These are phyloP conservation scores for Anguilla marmorata DNA, from an alignment of 2,797 vertebrate genomes.

Conservation along the genomic window DNA sequence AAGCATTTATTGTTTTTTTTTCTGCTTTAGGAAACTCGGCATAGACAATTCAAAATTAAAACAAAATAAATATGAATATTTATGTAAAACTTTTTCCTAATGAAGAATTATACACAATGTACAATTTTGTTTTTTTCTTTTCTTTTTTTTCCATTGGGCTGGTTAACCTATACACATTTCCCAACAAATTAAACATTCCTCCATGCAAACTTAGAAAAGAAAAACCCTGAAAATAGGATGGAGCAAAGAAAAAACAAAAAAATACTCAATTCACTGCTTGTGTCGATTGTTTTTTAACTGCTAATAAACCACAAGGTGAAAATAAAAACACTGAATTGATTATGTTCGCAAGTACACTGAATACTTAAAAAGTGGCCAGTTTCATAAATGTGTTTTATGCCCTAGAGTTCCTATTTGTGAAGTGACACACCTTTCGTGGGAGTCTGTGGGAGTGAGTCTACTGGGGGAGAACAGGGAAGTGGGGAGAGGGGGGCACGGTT, in stretches of 20 bases:
- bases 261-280: conserved; percentile 65
- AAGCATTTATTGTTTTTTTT: conserved; percentile 73
- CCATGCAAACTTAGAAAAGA: conserved; percentile 83
- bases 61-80: conserved; percentile 98
- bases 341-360: conserved; percentile 65
- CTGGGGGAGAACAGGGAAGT: background rate
- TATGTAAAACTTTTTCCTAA: conserved; percentile 93
- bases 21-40: conserved; percentile 85
- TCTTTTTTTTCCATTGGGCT: conserved; percentile 63
- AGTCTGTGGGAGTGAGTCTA: background rate
- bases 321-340: conserved; percentile 78
- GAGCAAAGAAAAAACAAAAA: conserved; percentile 54
- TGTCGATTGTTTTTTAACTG: conserved; percentile 64
- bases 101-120: conserved; percentile 99
- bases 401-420: conserved; percentile 57
- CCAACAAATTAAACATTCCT: conserved; percentile 78
- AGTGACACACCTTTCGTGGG: conserved; percentile 33
- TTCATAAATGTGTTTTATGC: conserved; percentile 54
- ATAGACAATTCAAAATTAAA: conserved; percentile 89
- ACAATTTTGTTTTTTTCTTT: conserved; percentile 74
- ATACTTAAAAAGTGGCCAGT: conserved; percentile 75
- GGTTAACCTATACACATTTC: conserved; percentile 80
- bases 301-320: conserved; percentile 77
- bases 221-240: conserved; percentile 63
- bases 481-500: background rate